These are phyloP conservation scores for Tetragonisca angustula DNA, from an alignment of 2,888 invertebrate genomes.

Conservation along the genomic window DNA sequence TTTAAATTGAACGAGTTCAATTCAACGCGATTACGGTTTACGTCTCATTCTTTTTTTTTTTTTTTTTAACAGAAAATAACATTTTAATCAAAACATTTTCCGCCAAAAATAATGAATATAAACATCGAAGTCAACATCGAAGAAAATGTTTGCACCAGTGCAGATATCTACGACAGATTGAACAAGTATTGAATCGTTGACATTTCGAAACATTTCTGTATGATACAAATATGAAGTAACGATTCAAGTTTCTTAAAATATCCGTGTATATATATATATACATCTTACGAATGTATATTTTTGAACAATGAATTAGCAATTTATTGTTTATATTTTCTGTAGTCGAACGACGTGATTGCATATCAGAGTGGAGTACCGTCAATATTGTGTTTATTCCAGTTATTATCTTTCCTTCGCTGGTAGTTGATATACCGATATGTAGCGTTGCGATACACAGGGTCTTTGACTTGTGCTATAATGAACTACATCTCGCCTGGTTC, in stretches of 20 bases:
- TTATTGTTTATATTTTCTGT: background rate
- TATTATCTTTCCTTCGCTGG: constrained; percentile 41
- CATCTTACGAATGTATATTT: background rate
- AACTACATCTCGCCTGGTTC: constrained; percentile 48
- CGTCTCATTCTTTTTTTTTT: background rate
- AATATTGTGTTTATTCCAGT: constrained; percentile 13
- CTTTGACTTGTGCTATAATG: constrained; percentile 45
- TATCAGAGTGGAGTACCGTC: background rate
- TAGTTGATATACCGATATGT: background rate
- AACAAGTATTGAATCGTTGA: background rate
- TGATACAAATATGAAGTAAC: background rate
- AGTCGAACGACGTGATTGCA: background rate
- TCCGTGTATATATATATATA: no score
- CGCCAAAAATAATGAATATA: background rate
- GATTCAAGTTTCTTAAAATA: background rate
- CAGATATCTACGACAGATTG: background rate
- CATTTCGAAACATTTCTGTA: background rate
- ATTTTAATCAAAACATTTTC: no score
- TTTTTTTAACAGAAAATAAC: constrained; percentile 2
- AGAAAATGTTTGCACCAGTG: background rate
- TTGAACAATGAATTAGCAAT: background rate
- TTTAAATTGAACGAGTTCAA: constrained; percentile 28
- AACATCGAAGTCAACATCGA: background rate
- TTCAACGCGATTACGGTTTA: background rate
- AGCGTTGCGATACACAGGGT: constrained; percentile 11